A percentile compares a stretch with the other conserved stretches of the same genome.
These are phyloP conservation scores for Pollachius pollachius DNA, from an alignment of 2,113 vertebrate species.

Conservation along the genomic window DNA sequence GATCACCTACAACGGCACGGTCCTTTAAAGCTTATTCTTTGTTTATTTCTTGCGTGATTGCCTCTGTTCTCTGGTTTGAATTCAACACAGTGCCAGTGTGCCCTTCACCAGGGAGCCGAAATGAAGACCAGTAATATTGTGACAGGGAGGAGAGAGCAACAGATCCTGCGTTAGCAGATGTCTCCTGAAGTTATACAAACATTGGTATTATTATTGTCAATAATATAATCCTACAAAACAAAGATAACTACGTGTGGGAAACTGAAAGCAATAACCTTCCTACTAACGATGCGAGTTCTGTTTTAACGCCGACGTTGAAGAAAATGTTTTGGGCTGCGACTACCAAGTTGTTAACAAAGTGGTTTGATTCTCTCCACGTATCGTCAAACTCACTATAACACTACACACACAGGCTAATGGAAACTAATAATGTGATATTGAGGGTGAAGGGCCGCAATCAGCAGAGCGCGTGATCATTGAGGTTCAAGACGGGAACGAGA, in stretches of 20 bases:
- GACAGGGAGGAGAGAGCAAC: not conserved
- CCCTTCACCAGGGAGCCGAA: not conserved
- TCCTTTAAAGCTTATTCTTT: not conserved
- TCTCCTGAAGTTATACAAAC: not conserved
- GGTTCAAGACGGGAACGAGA: no score
- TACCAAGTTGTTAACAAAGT: no score
- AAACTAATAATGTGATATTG: no score
- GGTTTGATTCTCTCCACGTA: no score
- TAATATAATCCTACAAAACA: slow-evolving; percentile 6
- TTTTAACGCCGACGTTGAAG: no score
- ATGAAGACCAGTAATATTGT: not conserved
- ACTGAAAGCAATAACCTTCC: slow-evolving; percentile 50
- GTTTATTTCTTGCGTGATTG: slow-evolving; percentile 14
- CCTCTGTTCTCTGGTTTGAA: slow-evolving; percentile 13
- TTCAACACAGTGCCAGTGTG: slow-evolving; percentile 3
- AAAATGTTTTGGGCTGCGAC: no score
- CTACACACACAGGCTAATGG: no score
- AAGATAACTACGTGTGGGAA: slow-evolving; percentile 13
- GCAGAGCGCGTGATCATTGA: no score
- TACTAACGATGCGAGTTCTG: slow-evolving; percentile 7
- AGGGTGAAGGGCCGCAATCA: no score
- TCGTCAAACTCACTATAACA: no score
- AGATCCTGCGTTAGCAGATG: no score
- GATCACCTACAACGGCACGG: no score
- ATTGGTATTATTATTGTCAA: not conserved